Conservation (phyloP, 2,113 vertebrate species). For the Oreochromis aureus region DNA sequence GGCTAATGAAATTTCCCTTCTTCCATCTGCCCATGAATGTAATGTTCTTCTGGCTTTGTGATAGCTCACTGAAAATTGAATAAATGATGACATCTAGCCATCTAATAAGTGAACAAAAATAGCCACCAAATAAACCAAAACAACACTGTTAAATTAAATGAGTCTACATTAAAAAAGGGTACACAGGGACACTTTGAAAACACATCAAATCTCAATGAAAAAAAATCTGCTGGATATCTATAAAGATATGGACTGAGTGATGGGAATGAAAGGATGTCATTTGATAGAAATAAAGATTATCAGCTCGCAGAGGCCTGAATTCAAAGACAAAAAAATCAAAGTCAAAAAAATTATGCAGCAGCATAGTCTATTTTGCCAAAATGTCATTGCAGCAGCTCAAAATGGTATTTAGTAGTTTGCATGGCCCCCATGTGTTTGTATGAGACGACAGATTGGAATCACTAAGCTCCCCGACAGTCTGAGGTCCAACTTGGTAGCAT, state of each 20-base stretch:
- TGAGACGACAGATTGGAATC: not conserved
- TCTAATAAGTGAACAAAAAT: not conserved
- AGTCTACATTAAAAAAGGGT: not conserved
- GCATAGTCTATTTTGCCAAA: not conserved
- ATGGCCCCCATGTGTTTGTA: not conserved
- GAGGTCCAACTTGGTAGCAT: not conserved
- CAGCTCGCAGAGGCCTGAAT: not conserved
- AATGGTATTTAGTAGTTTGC: not conserved
- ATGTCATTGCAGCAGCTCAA: not conserved
- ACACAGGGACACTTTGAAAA: not conserved
- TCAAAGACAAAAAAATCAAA: not conserved
- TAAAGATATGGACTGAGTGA: not conserved
- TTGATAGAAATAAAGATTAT: not conserved
- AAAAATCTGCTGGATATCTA: not conserved
- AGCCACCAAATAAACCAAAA: not conserved
- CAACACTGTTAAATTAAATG: not conserved
- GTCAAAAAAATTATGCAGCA: not conserved
- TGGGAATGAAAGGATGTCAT: not conserved
- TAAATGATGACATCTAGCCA: not conserved
- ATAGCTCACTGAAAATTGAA: not conserved
- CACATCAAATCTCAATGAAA: not conserved
- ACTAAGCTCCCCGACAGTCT: not conserved
- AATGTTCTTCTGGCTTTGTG: not conserved
- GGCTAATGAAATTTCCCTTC: not conserved
- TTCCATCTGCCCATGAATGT: not conserved